Evolutionary conservation across 2,113 vertebrate genomes (phyloP), one percentile per base, ranked within the genome.

Genomic region (Lanius collurio): DNA sequence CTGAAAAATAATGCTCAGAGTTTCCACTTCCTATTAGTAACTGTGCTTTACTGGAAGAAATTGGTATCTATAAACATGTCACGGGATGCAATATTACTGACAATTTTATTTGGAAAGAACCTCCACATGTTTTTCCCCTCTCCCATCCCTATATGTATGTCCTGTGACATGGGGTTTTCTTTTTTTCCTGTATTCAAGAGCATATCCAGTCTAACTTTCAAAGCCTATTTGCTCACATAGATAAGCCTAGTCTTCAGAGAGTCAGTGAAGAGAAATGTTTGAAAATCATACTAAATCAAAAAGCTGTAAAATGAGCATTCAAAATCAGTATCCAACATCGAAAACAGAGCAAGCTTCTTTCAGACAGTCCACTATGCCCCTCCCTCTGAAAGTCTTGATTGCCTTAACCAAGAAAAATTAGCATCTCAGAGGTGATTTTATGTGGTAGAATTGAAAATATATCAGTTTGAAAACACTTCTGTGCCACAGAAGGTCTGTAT

Each of bases 21-120:
- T 87, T 97, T 94, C 87, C 78, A 87, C 91, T 95, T 97, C 91
- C 87, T 93, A 76, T 76, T 79, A 89, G 77, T 68, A 68, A 84
- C 49, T 19, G 13, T 64, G 44, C 26, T 89, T 95, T 87, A 89
- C 87, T 94, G 81, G 81, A 95, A 97, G 65, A 37, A 87, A 75
- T 73, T 82, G 44, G 24, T 84, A 62, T 17, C 74, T 82, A 46
- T 42, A 64, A 82, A 84, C 76, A 56, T 84, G 81, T 89, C 83
- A 94, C 0, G 2, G n/a, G 57, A 71, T 78, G 46, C 46, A 79
- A 30, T 46, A 75, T 82, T 62, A 64, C 55, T 28, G 65, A 53
- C 2, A 1, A 63, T 90, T 87, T 87, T 49, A 87, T 18, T 73
- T 91, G 65, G 81, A 92, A 94, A 82, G 62, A 91, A 82, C 27